Conservation (phyloP, 2,797 vertebrate species). For the Chelon auratus region DNA sequence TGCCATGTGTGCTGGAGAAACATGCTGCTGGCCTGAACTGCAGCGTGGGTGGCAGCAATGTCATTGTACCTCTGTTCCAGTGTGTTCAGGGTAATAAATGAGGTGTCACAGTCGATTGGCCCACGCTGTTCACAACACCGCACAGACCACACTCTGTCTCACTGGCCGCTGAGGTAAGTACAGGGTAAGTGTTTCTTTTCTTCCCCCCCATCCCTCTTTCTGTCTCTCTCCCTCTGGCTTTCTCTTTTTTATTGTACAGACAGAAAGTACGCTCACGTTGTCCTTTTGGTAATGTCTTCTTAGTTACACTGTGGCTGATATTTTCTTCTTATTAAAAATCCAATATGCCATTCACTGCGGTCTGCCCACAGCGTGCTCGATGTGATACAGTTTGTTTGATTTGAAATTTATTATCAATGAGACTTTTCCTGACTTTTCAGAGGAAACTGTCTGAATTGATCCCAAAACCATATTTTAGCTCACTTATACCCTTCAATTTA, state of each 20-base stretch:
- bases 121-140: conserved; percentile 55
- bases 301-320: conserved; percentile 39
- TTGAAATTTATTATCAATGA: conserved; percentile 42
- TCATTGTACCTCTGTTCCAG: conserved; percentile 59
- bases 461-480: conserved; percentile 12
- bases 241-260: conserved; percentile 33
- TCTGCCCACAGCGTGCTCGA: conserved; percentile 44
- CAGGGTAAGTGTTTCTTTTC: conserved; percentile 43
- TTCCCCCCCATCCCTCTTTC: conserved; percentile 18
- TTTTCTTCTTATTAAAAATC: conserved; percentile 56
- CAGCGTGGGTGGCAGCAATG: conserved; percentile 36
- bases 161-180: conserved; percentile 32
- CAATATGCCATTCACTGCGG: conserved; percentile 31
- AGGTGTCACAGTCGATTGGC: conserved; percentile 70
- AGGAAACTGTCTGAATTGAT: conserved; percentile 39
- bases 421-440: conserved; percentile 19
- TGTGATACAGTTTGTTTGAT: conserved; percentile 46
- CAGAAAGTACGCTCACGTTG: conserved; percentile 25
- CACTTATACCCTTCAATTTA: conserved; percentile 18
- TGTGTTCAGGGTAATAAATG: conserved; percentile 63
- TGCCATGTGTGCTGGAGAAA: neutral
- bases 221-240: conserved; percentile 8
- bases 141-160: conserved; percentile 36
- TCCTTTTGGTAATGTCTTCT: conserved; percentile 33
- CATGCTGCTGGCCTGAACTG: conserved; percentile 2